Conservation (phyloP, 2,113 vertebrate species). For the Felis catus region F.catus_Fca126_mat1.0 CM031412.1:39600001-39600500, state of each 20-base stretch:
- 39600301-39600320: conserved; percentile 16
- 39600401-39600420: conserved; percentile 29
- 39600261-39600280: conserved; percentile 69
- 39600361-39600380: conserved; percentile 69
- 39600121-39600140: not conserved
- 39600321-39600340: conserved; percentile 69
- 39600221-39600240: conserved; percentile 50
- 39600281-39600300: conserved; percentile 74
- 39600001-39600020: not conserved
- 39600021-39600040: not conserved
- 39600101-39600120: not conserved
- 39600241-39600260: conserved; percentile 70
- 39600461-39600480: not conserved
- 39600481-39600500: not conserved
- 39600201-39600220: not conserved
- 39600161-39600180: not conserved
- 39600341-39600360: conserved; percentile 71
- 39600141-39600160: not conserved
- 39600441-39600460: conserved; percentile 37
- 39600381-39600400: conserved; percentile 31
- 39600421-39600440: not conserved
- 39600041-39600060: not conserved
- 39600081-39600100: not conserved
- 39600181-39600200: conserved; percentile 25
- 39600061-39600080: not conserved